Evolutionary conservation across 1,140 invertebrate genomes (phyloP).

Genomic region (Drosophila paulistorum): DNA sequence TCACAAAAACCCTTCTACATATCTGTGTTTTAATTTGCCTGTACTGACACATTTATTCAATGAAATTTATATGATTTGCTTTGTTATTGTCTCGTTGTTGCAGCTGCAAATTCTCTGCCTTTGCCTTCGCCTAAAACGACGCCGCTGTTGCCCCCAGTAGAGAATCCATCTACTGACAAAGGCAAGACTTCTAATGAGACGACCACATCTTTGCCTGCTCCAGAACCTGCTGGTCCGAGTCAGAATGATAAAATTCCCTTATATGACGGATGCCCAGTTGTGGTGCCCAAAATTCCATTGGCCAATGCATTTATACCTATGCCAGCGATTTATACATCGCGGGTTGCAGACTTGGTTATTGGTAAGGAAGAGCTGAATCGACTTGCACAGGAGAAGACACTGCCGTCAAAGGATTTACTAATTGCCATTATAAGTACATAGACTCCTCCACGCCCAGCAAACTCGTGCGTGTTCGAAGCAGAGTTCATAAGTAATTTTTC

Average conservation of each 20-base stretch:
- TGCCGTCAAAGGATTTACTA: conserved; percentile 43
- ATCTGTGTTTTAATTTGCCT: conserved; percentile 3
- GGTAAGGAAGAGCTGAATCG: conserved; percentile 54
- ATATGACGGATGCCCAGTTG: conserved; percentile 58
- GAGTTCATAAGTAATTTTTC: background rate
- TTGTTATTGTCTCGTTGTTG: background rate
- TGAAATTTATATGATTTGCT: background rate
- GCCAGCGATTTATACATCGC: conserved; percentile 67
- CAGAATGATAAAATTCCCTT: conserved; percentile 51
- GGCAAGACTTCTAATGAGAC: background rate
- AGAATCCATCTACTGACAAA: background rate
- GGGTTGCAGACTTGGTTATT: conserved; percentile 75
- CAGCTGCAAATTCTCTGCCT: background rate
- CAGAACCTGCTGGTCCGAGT: background rate
- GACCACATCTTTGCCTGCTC: background rate
- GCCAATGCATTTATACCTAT: conserved; percentile 58
- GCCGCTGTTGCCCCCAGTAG: background rate
- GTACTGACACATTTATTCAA: background rate
- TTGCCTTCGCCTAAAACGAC: background rate
- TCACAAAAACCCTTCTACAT: background rate
- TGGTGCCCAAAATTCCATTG: conserved; percentile 57
- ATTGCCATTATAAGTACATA: conserved; percentile 76
- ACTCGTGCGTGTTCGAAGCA: background rate
- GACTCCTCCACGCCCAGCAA: background rate
- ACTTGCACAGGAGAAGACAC: conserved; percentile 42